A percentile compares a stretch with the other conserved stretches of the same genome.
Evolutionary conservation across 2,888 invertebrate species (phyloP).

Genomic region (Sminthurides aquaticus): DNA sequence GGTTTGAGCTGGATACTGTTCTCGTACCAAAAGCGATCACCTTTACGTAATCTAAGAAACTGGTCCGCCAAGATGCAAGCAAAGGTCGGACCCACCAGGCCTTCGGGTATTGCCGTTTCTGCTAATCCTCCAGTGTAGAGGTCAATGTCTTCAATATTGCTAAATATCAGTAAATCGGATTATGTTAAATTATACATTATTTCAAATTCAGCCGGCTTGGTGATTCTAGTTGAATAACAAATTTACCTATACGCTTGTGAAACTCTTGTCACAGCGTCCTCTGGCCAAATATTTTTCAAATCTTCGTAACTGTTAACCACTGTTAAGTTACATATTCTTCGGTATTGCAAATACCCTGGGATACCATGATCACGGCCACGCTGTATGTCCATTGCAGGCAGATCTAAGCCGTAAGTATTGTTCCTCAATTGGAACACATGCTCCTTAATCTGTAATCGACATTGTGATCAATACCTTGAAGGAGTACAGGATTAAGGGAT

Average conservation of each 20-base stretch:
- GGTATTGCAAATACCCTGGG: conserved; percentile 67
- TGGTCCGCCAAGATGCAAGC: conserved; percentile 78
- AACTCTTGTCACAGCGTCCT: conserved; percentile 49
- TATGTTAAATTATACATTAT: not conserved
- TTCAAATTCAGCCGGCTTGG: not conserved
- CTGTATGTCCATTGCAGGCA: conserved; percentile 81
- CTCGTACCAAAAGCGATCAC: conserved; percentile 87
- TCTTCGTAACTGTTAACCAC: conserved; percentile 59
- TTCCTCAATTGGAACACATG: conserved; percentile 58
- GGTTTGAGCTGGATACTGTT: conserved; percentile 57
- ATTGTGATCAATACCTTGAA: too few species aligned
- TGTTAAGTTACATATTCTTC: conserved; percentile 65
- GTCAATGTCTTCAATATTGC: conserved; percentile 70
- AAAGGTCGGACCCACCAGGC: conserved; percentile 75
- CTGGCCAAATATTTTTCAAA: conserved; percentile 59
- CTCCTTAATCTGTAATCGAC: conserved; percentile 55
- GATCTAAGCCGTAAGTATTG: conserved; percentile 62
- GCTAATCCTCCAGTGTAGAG: conserved; percentile 80
- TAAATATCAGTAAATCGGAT: too few species aligned
- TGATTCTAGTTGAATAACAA: not conserved
- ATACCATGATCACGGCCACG: conserved; percentile 82
- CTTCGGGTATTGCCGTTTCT: conserved; percentile 63
- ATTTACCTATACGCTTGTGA: conserved; percentile 31
- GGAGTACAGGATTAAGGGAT: too few species aligned
- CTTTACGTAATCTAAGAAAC: conserved; percentile 68